A percentile compares a stretch with the other conserved stretches of the same genome.
Conservation (phyloP, 2,797 vertebrate genomes). For the Cygnus olor region DNA sequence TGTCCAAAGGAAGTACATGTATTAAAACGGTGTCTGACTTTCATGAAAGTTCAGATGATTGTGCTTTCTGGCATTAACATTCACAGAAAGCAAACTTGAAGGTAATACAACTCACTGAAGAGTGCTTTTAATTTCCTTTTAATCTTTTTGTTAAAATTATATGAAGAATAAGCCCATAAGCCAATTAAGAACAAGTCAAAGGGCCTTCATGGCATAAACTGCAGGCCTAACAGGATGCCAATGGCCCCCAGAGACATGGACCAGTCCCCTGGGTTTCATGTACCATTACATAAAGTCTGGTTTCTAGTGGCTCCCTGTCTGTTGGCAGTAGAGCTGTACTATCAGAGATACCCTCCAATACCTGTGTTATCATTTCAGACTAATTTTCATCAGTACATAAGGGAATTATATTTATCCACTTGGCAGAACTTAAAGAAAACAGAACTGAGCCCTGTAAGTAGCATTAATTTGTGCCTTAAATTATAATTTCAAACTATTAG, state of each 20-base stretch:
- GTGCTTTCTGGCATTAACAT: not conserved
- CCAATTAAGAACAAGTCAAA: not conserved
- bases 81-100: not conserved
- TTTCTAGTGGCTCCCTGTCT: not conserved
- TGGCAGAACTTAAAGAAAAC: not conserved
- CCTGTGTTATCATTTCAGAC: not conserved
- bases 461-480: not conserved
- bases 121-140: not conserved
- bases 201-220: not conserved
- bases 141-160: not conserved
- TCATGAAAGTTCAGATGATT: not conserved
- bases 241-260: not conserved
- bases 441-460: not conserved
- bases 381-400: not conserved
- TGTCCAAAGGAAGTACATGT: not conserved
- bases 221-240: not conserved
- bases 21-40: not conserved
- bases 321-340: not conserved
- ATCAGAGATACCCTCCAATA: not conserved
- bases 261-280: not conserved
- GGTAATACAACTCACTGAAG: not conserved
- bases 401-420: not conserved
- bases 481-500: not conserved
- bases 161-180: not conserved
- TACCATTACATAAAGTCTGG: not conserved